Percentiles rank a stretch among this genome's conserved stretches.
These are phyloP conservation scores for Neocrepidodera transversa DNA, from an alignment of 2,888 invertebrate genomes.

Conservation along the genomic window DNA sequence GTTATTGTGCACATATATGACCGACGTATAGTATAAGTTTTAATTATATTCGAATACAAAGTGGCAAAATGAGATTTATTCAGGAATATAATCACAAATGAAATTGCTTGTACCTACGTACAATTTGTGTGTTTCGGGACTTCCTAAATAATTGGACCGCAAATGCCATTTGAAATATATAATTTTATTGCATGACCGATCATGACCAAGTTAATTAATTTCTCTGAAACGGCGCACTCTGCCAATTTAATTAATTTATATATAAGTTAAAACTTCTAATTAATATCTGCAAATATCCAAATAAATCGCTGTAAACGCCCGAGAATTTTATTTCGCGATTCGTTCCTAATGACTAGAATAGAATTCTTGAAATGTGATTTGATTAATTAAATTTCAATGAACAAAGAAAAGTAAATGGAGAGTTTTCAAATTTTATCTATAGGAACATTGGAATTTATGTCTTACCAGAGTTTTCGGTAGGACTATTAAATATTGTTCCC, in stretches of 20 bases:
- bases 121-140: conserved; percentile 10
- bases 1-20: too few relatives aligned
- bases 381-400: too few relatives aligned
- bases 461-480: too few relatives aligned
- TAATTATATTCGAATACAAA: conserved; percentile 5
- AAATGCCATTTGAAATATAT: conserved; percentile 44
- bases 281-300: conserved; percentile 17
- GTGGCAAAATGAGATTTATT: conserved; percentile 10
- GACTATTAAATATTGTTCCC: too few relatives aligned
- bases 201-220: conserved; percentile 47
- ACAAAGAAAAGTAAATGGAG: too few relatives aligned
- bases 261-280: conserved; percentile 33
- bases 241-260: conserved; percentile 39
- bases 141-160: conserved; percentile 43
- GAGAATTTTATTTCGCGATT: conserved; percentile 4
- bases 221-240: conserved; percentile 40
- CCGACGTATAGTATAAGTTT: conserved; percentile 2
- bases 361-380: too few relatives aligned
- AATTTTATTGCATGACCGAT: conserved; percentile 46
- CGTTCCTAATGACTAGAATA: too few relatives aligned
- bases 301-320: conserved; percentile 9
- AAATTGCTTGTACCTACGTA: conserved; percentile 12
- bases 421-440: too few relatives aligned
- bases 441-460: too few relatives aligned
- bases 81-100: conserved; percentile 10